Percentiles rank a stretch among this genome's conserved stretches.
These are phyloP conservation scores for Laticauda colubrina DNA, from an alignment of 2,113 vertebrate species.

Conservation along the genomic window DNA sequence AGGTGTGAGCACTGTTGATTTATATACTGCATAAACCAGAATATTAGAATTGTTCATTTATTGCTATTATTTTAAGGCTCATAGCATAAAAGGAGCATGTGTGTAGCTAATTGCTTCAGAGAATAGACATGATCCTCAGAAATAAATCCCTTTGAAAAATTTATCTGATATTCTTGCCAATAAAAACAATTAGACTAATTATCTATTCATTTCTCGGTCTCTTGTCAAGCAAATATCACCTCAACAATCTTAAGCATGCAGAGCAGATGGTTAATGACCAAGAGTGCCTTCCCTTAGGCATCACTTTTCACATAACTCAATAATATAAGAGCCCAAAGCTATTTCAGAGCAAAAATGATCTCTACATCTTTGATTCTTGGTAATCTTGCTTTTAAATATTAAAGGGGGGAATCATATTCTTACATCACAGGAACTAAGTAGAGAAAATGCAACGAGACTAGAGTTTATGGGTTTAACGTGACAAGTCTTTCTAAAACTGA, in stretches of 20 bases:
- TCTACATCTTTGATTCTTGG: conserved; percentile 28
- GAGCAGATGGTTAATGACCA: conserved; percentile 32
- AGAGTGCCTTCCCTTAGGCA: conserved; percentile 8
- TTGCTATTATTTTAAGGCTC: neutral
- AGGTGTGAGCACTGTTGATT: neutral
- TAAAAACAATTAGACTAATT: conserved; percentile 23
- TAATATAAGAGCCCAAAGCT: conserved; percentile 26
- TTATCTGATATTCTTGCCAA: conserved; percentile 5
- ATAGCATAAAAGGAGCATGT: neutral
- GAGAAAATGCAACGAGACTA: neutral
- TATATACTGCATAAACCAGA: neutral
- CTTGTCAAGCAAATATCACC: conserved; percentile 2
- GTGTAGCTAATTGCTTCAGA: neutral
- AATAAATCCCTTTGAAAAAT: conserved; percentile 24
- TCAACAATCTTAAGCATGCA: conserved; percentile 15
- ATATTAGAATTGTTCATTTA: neutral
- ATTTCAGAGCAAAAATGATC: conserved; percentile 46
- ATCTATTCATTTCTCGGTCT: conserved; percentile 23
- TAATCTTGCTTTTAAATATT: conserved; percentile 29
- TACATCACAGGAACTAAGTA: neutral
- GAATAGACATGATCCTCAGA: neutral
- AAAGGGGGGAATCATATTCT: conserved; percentile 42
- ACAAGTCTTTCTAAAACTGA: neutral
- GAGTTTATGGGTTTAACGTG: too few species aligned
- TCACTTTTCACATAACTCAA: conserved; percentile 34